These are phyloP conservation scores for Cydia splendana DNA, from an alignment of 1,140 invertebrate genomes.

Conservation along the genomic window DNA sequence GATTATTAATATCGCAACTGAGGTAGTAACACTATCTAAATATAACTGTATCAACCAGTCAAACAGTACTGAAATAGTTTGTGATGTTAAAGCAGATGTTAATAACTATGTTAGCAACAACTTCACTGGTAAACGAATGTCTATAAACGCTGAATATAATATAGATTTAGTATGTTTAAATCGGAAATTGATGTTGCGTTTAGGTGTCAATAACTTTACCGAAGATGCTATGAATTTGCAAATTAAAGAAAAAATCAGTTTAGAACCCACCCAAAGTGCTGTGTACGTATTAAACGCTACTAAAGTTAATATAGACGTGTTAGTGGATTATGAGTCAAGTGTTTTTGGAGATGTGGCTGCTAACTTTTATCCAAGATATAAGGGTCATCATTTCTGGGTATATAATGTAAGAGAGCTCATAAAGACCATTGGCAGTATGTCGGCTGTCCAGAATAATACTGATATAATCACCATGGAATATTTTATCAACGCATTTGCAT, in stretches of 20 bases:
- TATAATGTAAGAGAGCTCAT: neutral
- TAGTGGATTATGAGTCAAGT: neutral
- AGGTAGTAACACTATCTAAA: neutral
- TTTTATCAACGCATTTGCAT: neutral
- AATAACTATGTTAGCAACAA: neutral
- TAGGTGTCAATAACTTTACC: neutral
- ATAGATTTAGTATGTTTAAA: neutral
- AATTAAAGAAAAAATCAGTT: neutral
- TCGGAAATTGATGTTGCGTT: neutral
- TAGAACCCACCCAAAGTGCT: neutral
- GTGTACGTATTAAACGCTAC: neutral
- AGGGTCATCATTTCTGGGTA: conserved; percentile 15
- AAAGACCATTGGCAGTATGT: neutral
- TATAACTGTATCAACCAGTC: neutral
- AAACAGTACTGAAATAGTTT: neutral
- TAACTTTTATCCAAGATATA: neutral
- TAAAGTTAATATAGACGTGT: neutral
- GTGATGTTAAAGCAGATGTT: neutral
- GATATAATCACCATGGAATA: neutral
- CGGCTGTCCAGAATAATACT: neutral
- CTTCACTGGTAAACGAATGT: neutral
- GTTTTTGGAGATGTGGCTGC: neutral
- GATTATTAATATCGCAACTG: neutral
- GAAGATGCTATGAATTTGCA: neutral
- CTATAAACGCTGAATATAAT: neutral